Base-by-base conservation (phyloP, 2,888 invertebrate genomes). In the Merodon equestris region DNA sequence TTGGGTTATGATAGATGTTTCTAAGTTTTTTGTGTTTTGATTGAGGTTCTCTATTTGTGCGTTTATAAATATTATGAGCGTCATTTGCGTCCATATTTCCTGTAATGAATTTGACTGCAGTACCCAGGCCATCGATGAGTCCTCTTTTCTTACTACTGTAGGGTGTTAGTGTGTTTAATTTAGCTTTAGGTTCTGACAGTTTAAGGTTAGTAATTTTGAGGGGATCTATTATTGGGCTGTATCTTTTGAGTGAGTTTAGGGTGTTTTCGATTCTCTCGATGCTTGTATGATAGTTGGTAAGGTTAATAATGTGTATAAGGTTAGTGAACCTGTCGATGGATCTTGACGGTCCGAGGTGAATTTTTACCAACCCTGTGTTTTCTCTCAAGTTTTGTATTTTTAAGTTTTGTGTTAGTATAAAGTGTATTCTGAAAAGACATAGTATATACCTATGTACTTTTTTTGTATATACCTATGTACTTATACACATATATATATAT, bases 31-130 rank as follows among this genome's bases (percentile, higher is more conserved):
- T 27, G 27, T 27, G 27, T 27, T 27, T 27, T 27, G 27, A 27
- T 63, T 45, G 12, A 75, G 10, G 9, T 9, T 34, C 3, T 63
- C 56, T 38, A 70, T 19, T 57, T 56, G 2, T 3, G 45, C 50
- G 14, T 70, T 76, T 12, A 70, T n/a, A n/a, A n/a, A n/a, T 50
- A 14, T 12, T 9, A n/a, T 76, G 70, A 19, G 51, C 48, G 10
- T 50, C 57, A 44, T 76, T 61, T 38, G n/a, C n/a, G n/a, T n/a
- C n/a, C n/a, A 75, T 34, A 19, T 75, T 75, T 3, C 70, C 68
- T 5, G 75, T 76, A 18, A 76, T 76, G 15, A 45, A 48, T 38
- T 75, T 74, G 27, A 67, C 9, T 19, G 14, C 50, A 27, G 50
- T 34, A 14, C 34, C 34, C 0, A 51, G 34, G 18, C 50, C 50